Percentiles rank a stretch among this genome's conserved stretches.
phyloP scores from a whole-genome alignment of 2,797 vertebrate genomes.

The Hydrocynus forskahlii region DNA sequence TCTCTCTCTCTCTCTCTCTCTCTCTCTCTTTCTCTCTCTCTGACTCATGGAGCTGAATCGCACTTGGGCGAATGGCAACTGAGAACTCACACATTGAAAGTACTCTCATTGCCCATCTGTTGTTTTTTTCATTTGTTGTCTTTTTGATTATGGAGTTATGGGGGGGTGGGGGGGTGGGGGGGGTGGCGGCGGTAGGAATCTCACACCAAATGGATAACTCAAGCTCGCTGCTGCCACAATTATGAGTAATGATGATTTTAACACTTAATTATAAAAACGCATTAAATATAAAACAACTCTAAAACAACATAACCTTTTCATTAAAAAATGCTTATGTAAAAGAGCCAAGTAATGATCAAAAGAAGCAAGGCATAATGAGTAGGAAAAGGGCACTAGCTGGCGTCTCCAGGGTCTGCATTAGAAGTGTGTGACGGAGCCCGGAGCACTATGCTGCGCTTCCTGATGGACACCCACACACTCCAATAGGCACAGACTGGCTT shows the following conservation, averaged over 20 bases:
- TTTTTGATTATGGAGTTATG: conserved; percentile 57
- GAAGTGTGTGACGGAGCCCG: conserved; percentile 6
- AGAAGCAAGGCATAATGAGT: conserved; percentile 18
- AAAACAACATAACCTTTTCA: conserved; percentile 31
- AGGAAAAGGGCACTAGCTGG: conserved; percentile 30
- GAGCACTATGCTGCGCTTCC: conserved; percentile 19
- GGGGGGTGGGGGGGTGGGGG: neutral
- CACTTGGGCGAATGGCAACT: conserved; percentile 61
- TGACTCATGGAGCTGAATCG: conserved; percentile 52
- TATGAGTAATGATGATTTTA: conserved; percentile 51
- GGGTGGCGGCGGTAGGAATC: conserved; percentile 23
- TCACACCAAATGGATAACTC: conserved; percentile 49
- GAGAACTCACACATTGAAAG: conserved; percentile 60
- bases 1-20: conserved; percentile 37
- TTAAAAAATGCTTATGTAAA: conserved; percentile 18
- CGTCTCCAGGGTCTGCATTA: conserved; percentile 19
- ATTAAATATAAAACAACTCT: conserved; percentile 36
- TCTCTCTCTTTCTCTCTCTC: conserved; percentile 33
- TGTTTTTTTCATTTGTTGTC: conserved; percentile 64
- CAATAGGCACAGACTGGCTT: conserved; percentile 40
- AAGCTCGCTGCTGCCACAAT: conserved; percentile 41
- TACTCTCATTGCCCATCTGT: conserved; percentile 62
- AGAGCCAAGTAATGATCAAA: conserved; percentile 27
- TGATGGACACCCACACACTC: conserved; percentile 63
- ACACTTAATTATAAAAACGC: conserved; percentile 41